Evolutionary conservation across 2,797 vertebrate species (phyloP), one percentile per base, ranked within the genome.

Genomic region (Myripristis murdjan): DNA sequence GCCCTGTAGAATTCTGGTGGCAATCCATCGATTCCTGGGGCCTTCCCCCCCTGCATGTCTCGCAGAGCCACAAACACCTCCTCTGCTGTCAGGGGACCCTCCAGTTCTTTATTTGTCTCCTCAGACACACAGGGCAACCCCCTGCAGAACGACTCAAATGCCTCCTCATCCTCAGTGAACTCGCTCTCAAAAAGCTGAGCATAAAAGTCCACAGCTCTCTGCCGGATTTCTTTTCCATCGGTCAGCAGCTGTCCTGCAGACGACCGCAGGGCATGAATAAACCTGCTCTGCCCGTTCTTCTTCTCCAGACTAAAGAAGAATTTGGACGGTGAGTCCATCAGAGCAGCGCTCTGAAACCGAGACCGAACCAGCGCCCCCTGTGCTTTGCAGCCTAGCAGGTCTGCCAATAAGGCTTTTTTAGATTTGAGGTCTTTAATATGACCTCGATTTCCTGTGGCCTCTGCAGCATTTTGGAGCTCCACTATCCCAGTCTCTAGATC

Each of bases 331-430:
- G n/a, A n/a, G n/a, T n/a, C n/a, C n/a, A n/a, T n/a, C n/a, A n/a
- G n/a, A n/a, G n/a, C n/a, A n/a, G n/a, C n/a, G n/a, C n/a, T n/a
- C n/a, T n/a, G n/a, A n/a, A n/a, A n/a, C n/a, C n/a, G n/a, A n/a
- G n/a, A n/a, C n/a, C 54, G 12, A 10, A 73, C 55, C 46, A 59
- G 24, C 8, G 24, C 62, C 14, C 54, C 70, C 55, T 65, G 62
- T 12, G 39, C 53, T 28, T 12, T n/a, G n/a, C n/a, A n/a, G n/a
- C 18, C 37, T 46, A 65, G 33, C 33, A 73, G 37, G 41, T 65
- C 55, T 22, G 61, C 28, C 16, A 58, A n/a, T n/a, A n/a, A n/a
- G n/a, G n/a, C n/a, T n/a, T 53, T 53, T 66, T 73, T 66, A 2
- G 7, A n/a, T 46, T 44, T 73, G 26, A 74, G 49, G 47, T 14